These are phyloP conservation scores for Agrypnia vestita DNA, from an alignment of 1,140 invertebrate species.

Conservation along the genomic window DNA sequence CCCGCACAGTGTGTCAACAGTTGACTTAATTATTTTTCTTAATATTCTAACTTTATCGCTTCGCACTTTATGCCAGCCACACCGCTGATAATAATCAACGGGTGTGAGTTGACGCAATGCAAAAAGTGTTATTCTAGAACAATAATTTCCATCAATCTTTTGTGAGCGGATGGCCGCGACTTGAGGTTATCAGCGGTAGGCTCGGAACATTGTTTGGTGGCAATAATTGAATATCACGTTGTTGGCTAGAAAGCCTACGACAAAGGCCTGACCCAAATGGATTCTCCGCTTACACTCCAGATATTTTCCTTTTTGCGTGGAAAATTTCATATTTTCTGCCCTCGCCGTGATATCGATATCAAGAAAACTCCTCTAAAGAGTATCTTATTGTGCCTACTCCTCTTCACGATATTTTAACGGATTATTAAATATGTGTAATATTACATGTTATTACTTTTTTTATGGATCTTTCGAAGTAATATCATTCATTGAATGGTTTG, in stretches of 20 bases:
- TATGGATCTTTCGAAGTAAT: no score
- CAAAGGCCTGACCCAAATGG: not conserved
- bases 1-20: no score
- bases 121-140: no score
- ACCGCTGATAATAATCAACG: no score
- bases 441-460: no score
- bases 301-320: not conserved
- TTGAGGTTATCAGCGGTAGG: not conserved
- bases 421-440: no score
- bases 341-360: not conserved
- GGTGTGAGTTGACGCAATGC: no score
- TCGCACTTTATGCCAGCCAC: no score
- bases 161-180: not conserved
- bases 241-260: not conserved
- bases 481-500: no score
- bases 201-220: not conserved
- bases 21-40: no score
- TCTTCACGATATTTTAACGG: no score
- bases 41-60: no score
- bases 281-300: slow-evolving; percentile 5
- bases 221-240: slow-evolving; percentile 15
- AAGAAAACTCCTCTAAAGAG: not conserved
- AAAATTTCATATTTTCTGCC: slow-evolving; percentile 3
- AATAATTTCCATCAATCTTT: not conserved
- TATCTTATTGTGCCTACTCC: slow-evolving; percentile 13